Conservation (phyloP, 2,113 vertebrate species). For the Ameiurus melas region DNA sequence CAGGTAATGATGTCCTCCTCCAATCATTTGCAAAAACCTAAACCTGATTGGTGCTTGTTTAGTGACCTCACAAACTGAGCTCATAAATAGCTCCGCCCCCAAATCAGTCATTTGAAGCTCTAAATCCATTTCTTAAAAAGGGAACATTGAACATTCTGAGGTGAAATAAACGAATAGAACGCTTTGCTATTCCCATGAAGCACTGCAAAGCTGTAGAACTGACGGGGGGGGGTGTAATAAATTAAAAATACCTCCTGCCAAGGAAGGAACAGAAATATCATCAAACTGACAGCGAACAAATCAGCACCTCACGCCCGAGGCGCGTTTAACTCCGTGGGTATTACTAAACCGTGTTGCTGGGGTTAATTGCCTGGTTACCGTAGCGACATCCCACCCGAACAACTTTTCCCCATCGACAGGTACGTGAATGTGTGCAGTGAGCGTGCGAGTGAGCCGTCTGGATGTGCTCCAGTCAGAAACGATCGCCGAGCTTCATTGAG, state of each 20-base stretch:
- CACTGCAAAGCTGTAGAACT: background rate
- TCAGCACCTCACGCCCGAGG: conserved; percentile 24
- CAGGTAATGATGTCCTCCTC: background rate
- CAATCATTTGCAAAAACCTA: background rate
- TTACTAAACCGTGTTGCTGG: conserved; percentile 25
- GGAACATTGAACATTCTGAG: background rate
- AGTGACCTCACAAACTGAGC: background rate
- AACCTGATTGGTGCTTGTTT: background rate
- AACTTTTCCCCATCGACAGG: conserved; percentile 43
- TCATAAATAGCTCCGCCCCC: background rate
- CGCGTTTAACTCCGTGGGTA: background rate
- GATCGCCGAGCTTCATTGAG: conserved; percentile 32
- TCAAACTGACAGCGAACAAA: conserved; percentile 42
- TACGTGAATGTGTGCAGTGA: conserved; percentile 42
- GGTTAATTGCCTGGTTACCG: conserved; percentile 42
- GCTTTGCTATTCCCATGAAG: background rate
- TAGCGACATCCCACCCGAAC: conserved; percentile 16
- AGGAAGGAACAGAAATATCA: conserved; percentile 32
- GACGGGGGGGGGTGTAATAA: background rate
- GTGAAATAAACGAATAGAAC: too few relatives aligned
- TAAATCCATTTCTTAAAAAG: background rate
- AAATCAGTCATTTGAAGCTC: background rate
- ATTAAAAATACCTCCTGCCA: background rate
- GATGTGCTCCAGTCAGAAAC: conserved; percentile 30
- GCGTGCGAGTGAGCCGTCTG: background rate